Percentiles rank a stretch among this genome's conserved stretches.
These are phyloP conservation scores for Psilopogon haemacephalus DNA, from an alignment of 2,113 vertebrate species.

Conservation along the genomic window DNA sequence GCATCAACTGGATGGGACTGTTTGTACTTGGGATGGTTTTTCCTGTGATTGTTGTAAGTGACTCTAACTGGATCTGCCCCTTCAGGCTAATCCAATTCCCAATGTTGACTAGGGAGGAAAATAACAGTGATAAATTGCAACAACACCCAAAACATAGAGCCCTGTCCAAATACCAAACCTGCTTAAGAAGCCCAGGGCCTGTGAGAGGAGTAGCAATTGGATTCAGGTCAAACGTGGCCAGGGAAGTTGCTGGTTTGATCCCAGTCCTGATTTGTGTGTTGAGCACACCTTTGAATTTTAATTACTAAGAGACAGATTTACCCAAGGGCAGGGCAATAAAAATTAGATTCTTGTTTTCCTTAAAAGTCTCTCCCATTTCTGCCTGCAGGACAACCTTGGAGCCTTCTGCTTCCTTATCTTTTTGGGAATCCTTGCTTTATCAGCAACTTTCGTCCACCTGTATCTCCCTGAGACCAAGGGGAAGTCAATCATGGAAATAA, in stretches of 20 bases:
- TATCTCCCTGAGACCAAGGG: conserved; percentile 83
- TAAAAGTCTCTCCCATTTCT: background rate
- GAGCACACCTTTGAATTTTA: background rate
- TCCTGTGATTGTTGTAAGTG: conserved; percentile 71
- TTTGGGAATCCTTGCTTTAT: conserved; percentile 69
- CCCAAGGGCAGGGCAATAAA: background rate
- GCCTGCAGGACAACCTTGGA: conserved; percentile 75
- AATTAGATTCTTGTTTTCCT: background rate
- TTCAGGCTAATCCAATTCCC: background rate
- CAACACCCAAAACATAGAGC: background rate
- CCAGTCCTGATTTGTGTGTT: background rate
- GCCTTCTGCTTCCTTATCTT: conserved; percentile 86
- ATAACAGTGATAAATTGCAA: background rate
- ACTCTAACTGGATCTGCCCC: background rate
- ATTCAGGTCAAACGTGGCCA: background rate
- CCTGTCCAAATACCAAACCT: background rate
- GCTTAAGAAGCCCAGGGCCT: background rate
- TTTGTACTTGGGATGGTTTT: conserved; percentile 74
- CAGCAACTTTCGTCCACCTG: conserved; percentile 72
- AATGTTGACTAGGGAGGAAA: background rate
- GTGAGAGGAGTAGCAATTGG: background rate
- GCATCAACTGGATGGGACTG: conserved; percentile 72
- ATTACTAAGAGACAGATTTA: background rate
- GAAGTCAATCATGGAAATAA: conserved; percentile 80
- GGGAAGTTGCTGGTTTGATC: background rate